Percentiles rank a stretch among this genome's conserved stretches.
Conservation (phyloP, 2,797 vertebrate genomes). For the Naso thynnoides region DNA sequence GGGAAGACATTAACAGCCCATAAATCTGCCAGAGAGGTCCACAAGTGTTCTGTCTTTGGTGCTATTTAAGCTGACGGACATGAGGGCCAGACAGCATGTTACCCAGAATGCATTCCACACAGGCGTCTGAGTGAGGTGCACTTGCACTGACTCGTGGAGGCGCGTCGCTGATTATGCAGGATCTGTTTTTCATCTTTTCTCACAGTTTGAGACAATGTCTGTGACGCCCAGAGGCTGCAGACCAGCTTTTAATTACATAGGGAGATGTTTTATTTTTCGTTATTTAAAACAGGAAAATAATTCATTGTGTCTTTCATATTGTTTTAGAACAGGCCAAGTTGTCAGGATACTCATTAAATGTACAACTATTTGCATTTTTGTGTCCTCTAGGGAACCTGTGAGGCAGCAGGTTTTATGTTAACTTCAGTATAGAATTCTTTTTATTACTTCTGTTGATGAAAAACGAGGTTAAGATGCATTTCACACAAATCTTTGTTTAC, state of each 20-base stretch:
- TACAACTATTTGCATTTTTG: constrained; percentile 68
- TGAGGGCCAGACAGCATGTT: constrained; percentile 68
- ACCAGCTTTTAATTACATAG: constrained; percentile 84
- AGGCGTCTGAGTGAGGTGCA: constrained; percentile 77
- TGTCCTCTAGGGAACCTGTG: constrained; percentile 52
- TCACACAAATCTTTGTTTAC: constrained; percentile 33
- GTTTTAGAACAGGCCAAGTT: constrained; percentile 61
- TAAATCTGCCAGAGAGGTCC: constrained; percentile 71
- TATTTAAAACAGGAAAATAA: constrained; percentile 68
- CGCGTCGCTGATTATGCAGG: constrained; percentile 68
- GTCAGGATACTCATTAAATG: constrained; percentile 70
- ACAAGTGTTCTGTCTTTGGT: constrained; percentile 71
- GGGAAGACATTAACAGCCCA: constrained; percentile 66
- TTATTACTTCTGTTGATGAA: constrained; percentile 73
- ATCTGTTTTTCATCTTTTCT: constrained; percentile 82
- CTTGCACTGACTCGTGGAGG: constrained; percentile 72
- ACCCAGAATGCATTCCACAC: constrained; percentile 79
- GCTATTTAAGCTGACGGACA: constrained; percentile 75
- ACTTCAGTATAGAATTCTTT: constrained; percentile 65
- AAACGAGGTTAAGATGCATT: constrained; percentile 50
- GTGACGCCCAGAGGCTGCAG: constrained; percentile 72
- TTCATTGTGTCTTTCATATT: constrained; percentile 70
- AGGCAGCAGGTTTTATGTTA: constrained; percentile 38
- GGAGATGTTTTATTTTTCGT: constrained; percentile 75
- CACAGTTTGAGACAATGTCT: constrained; percentile 70